Percentiles rank a stretch among this genome's conserved stretches.
Conservation (phyloP, 1,140 invertebrate genomes). For the Bombus difficillimus region DNA sequence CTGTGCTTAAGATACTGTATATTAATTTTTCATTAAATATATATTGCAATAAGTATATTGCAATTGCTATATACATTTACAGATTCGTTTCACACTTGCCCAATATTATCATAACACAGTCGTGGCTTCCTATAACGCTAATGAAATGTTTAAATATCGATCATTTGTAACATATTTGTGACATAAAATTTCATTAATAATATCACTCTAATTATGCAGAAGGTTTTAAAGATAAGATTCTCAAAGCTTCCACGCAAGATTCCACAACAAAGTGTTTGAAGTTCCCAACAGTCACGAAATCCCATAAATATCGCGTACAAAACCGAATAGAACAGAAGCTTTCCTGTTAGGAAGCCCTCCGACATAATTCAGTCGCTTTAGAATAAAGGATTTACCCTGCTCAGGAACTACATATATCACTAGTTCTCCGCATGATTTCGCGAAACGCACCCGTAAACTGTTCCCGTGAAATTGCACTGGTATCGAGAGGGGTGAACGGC, state of each 20-base stretch:
- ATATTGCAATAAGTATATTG: no score
- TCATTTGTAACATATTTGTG: no score
- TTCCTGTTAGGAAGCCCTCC: not conserved
- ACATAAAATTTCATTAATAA: no score
- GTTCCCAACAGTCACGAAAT: not conserved
- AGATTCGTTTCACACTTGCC: no score
- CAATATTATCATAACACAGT: no score
- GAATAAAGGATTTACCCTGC: not conserved
- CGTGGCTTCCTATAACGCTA: no score
- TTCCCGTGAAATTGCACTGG: conserved; percentile 9
- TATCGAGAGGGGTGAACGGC: conserved; percentile 13
- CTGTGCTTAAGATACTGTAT: no score
- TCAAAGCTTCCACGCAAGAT: not conserved
- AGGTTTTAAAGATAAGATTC: no score
- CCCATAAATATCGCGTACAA: not conserved
- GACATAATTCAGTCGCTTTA: not conserved
- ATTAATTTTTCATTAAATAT: not conserved
- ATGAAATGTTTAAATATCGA: no score
- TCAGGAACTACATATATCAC: not conserved
- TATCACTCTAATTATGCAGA: no score
- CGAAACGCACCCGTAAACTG: conserved; percentile 5
- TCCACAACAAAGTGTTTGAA: not conserved
- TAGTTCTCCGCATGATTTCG: no score
- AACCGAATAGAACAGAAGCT: not conserved
- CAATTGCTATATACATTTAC: no score